These are phyloP conservation scores for Epinephelus fuscoguttatus DNA, from an alignment of 2,113 vertebrate genomes.

Conservation along the genomic window DNA sequence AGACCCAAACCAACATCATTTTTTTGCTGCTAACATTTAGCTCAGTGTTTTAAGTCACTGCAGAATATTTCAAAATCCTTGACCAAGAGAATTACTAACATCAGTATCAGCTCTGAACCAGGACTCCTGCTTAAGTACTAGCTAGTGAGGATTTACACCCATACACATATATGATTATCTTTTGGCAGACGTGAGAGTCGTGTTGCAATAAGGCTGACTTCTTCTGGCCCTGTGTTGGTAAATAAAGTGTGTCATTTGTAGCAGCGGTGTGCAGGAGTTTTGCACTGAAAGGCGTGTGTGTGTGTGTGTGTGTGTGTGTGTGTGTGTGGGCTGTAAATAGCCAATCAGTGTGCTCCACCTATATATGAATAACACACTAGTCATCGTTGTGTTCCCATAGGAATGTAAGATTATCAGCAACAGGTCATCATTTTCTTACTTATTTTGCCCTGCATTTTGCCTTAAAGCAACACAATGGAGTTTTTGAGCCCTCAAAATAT, in stretches of 20 bases:
- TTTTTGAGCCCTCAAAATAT: too few relatives aligned
- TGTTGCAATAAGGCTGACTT: constrained; percentile 2
- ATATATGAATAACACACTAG: neutral
- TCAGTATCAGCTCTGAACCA: neutral
- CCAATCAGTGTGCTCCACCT: too few relatives aligned
- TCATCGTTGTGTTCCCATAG: neutral
- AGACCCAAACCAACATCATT: neutral
- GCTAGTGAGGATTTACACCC: neutral
- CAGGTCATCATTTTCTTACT: too few relatives aligned
- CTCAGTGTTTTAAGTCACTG: neutral
- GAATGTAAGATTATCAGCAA: too few relatives aligned
- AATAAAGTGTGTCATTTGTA: constrained; percentile 12
- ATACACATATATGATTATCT: neutral
- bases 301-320: constrained; percentile 24
- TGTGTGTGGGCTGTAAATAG: neutral
- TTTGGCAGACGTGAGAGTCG: neutral
- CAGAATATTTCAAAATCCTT: neutral
- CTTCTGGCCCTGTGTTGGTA: neutral
- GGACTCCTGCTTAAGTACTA: neutral
- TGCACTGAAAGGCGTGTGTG: constrained; percentile 6
- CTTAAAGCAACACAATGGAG: too few relatives aligned
- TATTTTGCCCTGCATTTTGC: too few relatives aligned
- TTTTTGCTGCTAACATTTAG: neutral
- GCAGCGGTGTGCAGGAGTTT: neutral
- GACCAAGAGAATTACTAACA: neutral